phyloP scores from a whole-genome alignment of 30 jellyfish, hydroid and myxozoan species.

The Cassiopea xamachana region DNA sequence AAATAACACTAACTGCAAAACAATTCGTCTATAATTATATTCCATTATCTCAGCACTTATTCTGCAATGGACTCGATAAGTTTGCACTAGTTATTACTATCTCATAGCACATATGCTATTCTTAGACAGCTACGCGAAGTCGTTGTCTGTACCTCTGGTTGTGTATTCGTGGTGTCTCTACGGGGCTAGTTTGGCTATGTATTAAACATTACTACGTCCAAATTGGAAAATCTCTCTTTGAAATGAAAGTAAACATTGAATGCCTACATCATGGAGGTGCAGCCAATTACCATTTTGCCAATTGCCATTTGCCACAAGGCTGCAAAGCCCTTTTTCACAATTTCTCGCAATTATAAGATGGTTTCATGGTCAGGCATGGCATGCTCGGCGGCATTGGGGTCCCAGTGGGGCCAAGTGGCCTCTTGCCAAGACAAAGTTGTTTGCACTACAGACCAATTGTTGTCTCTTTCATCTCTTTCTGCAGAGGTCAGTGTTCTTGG shows the following conservation, averaged over 20 bases:
- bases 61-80: no score
- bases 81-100: no score
- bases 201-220: no score
- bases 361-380: slow-evolving; percentile 93
- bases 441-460: slow-evolving; percentile 13
- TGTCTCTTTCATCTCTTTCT: background rate
- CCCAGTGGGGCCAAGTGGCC: slow-evolving; percentile 93
- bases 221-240: background rate
- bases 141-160: no score
- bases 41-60: no score
- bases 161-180: no score
- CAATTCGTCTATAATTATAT: background rate
- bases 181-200: no score
- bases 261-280: background rate
- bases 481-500: slow-evolving; percentile 34
- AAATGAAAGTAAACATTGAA: background rate
- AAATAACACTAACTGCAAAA: background rate
- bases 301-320: background rate
- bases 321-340: background rate
- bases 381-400: slow-evolving; percentile 55
- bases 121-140: no score
- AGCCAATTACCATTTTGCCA: background rate
- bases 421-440: slow-evolving; percentile 65
- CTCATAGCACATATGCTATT: no score
- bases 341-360: slow-evolving; percentile 21